phyloP scores from a whole-genome alignment of 2,797 vertebrate species.

The Masticophis lateralis region DNA sequence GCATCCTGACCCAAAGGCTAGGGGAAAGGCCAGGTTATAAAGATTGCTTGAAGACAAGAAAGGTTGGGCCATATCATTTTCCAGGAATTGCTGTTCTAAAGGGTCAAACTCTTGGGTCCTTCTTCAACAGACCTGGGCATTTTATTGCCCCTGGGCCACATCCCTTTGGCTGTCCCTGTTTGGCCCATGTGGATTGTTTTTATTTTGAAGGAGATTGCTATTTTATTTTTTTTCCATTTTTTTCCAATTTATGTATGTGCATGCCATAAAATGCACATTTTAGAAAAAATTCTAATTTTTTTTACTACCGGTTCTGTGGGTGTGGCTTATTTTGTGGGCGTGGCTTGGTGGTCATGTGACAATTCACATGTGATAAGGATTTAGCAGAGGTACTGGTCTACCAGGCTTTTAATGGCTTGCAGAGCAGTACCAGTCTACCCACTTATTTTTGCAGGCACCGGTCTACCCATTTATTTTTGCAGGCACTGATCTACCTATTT shows the following conservation, averaged over 20 bases:
- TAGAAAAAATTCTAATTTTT: too few relatives aligned
- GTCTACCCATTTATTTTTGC: too few relatives aligned
- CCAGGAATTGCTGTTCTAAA: neutral
- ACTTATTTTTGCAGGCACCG: too few relatives aligned
- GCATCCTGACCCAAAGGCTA: neutral
- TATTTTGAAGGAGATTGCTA: neutral
- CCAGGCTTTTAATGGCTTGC: too few relatives aligned
- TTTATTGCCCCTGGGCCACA: neutral
- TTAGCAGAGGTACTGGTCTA: too few relatives aligned
- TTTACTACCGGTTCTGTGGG: too few relatives aligned
- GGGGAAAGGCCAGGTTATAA: neutral
- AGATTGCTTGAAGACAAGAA: neutral
- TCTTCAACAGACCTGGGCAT: neutral
- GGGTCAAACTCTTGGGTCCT: neutral
- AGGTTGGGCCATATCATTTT: neutral
- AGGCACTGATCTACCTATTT: too few relatives aligned
- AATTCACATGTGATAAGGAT: too few relatives aligned
- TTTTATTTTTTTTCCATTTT: neutral
- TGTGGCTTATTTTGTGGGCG: too few relatives aligned
- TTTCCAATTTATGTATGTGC: neutral
- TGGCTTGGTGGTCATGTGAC: too few relatives aligned
- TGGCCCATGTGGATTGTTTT: neutral
- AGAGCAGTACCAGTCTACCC: too few relatives aligned
- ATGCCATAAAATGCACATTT: neutral
- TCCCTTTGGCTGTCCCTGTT: neutral